These are phyloP conservation scores for Actinostola sp. DNA, from an alignment of 92 coral and sea anemone species.

Conservation along the genomic window DNA sequence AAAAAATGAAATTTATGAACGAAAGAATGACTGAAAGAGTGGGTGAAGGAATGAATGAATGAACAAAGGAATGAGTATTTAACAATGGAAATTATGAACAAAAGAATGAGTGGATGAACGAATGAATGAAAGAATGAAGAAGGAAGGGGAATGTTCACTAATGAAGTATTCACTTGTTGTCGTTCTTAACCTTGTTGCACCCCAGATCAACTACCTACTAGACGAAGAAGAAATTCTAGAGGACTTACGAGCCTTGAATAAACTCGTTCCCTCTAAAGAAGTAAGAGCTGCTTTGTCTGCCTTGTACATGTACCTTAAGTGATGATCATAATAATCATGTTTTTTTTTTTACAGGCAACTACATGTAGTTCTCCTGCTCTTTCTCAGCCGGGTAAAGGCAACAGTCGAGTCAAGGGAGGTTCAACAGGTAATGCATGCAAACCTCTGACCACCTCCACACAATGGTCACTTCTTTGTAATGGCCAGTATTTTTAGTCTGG, in stretches of 20 bases:
- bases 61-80: too few species aligned
- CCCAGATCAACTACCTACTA: slow-evolving; percentile 89
- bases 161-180: not conserved
- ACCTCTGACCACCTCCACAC: not conserved
- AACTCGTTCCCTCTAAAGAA: slow-evolving; percentile 75
- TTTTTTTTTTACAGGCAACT: slow-evolving; percentile 14
- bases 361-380: slow-evolving; percentile 69
- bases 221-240: slow-evolving; percentile 90
- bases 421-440: slow-evolving; percentile 28
- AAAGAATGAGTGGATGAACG: too few species aligned
- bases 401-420: slow-evolving; percentile 59
- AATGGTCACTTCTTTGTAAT: not conserved
- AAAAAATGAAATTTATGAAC: too few species aligned
- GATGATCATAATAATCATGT: not conserved
- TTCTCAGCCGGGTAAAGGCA: slow-evolving; percentile 62
- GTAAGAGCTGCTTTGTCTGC: slow-evolving; percentile 27
- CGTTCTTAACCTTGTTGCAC: slow-evolving; percentile 76
- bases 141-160: not conserved
- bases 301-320: not conserved
- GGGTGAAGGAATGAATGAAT: too few species aligned
- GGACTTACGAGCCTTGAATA: slow-evolving; percentile 89
- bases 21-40: too few species aligned
- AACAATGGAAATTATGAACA: too few species aligned
- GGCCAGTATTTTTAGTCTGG: not conserved
- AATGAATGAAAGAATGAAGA: too few species aligned